A percentile compares a stretch with the other conserved stretches of the same genome.
Evolutionary conservation across 2,113 vertebrate genomes (phyloP).

Genomic region (Macrotis lagotis): DNA sequence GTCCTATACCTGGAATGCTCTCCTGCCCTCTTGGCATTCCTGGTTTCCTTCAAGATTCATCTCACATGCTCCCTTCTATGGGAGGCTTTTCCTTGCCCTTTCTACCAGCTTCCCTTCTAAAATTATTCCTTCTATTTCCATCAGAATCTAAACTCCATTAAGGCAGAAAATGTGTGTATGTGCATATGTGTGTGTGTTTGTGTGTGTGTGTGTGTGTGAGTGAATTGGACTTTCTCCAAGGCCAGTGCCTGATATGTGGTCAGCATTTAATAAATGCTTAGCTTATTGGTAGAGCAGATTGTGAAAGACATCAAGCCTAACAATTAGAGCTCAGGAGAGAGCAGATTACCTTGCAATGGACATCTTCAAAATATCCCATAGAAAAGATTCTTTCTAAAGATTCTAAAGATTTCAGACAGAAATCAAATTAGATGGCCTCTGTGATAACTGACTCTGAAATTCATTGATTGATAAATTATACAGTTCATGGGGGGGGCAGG

Average conservation of each 20-base stretch:
- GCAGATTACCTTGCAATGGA: background rate
- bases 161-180: background rate
- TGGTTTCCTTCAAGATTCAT: background rate
- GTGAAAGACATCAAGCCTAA: background rate
- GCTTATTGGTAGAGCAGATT: background rate
- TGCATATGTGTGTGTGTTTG: no score
- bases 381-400: background rate
- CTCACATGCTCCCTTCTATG: background rate
- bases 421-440: background rate
- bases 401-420: no score
- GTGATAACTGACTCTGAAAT: background rate
- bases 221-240: background rate
- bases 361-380: background rate
- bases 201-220: no score
- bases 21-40: background rate
- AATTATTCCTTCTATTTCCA: background rate
- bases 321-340: background rate
- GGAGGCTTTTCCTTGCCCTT: background rate
- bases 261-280: background rate
- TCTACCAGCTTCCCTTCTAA: background rate
- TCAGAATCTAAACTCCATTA: background rate
- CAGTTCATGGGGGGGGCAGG: no score
- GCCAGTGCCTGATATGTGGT: background rate
- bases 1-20: background rate
- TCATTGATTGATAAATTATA: no score